Percentiles rank a stretch among this genome's conserved stretches.
phyloP scores from a whole-genome alignment of 2,888 invertebrate genomes.

The Chydorus sphaericus region DNA sequence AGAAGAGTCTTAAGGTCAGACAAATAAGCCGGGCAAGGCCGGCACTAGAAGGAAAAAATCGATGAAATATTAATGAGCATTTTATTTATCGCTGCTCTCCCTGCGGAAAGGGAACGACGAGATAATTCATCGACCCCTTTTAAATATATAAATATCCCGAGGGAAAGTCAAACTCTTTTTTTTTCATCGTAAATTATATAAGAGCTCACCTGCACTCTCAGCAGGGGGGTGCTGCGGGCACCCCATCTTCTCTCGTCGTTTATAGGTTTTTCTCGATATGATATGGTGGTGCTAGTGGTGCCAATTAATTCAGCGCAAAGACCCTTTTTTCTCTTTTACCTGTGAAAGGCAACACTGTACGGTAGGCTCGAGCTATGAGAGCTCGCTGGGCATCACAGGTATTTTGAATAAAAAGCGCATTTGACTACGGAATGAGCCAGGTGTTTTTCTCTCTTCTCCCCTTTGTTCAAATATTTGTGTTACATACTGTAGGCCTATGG shows the following conservation, averaged over 20 bases:
- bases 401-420: conserved; percentile 3
- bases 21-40: no score
- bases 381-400: background rate
- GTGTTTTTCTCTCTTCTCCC: background rate
- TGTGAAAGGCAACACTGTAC: background rate
- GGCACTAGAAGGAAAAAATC: no score
- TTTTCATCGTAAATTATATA: conserved; percentile 3
- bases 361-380: background rate
- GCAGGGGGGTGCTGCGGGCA: no score
- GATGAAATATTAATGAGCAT: conserved; percentile 6
- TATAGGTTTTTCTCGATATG: no score
- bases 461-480: no score
- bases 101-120: background rate
- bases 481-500: no score
- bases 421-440: background rate
- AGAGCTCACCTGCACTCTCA: no score
- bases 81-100: conserved; percentile 5
- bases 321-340: background rate
- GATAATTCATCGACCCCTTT: background rate
- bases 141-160: background rate
- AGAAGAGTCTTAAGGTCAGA: no score
- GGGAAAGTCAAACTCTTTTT: background rate
- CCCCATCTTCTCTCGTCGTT: no score
- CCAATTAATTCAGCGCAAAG: conserved; percentile 8
- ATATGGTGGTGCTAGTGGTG: background rate